Conservation (phyloP, 2,113 vertebrate genomes). For the Pipa parva region DNA sequence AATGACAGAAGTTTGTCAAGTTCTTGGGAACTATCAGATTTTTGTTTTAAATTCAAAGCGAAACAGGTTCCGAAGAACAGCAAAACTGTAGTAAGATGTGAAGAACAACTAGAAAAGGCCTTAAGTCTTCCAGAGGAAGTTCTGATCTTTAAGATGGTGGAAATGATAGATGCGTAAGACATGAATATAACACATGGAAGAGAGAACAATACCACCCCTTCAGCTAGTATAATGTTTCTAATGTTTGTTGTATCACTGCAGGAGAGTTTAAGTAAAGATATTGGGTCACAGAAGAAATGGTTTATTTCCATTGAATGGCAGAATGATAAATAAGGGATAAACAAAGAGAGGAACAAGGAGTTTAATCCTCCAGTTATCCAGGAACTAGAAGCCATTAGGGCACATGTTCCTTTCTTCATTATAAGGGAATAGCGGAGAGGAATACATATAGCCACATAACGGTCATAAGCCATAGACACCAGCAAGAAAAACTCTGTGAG, state of each 20-base stretch:
- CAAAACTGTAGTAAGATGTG: constrained; percentile 18
- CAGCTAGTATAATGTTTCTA: neutral
- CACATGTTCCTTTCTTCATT: constrained; percentile 9
- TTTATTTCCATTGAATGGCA: neutral
- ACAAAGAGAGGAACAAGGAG: neutral
- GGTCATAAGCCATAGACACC: constrained; percentile 31
- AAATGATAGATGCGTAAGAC: neutral
- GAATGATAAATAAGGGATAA: neutral
- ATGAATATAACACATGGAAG: neutral
- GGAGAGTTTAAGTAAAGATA: neutral
- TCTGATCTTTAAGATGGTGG: neutral
- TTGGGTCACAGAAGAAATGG: constrained; percentile 11
- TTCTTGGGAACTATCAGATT: neutral
- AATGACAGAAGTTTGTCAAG: constrained; percentile 14
- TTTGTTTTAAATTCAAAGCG: constrained; percentile 6
- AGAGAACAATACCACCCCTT: neutral
- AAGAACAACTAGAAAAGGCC: constrained; percentile 8
- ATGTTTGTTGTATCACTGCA: neutral
- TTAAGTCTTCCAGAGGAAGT: neutral
- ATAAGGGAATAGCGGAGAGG: constrained; percentile 15
- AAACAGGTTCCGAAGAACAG: constrained; percentile 17
- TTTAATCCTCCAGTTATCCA: constrained; percentile 4
- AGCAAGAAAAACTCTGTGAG: neutral
- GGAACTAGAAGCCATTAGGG: constrained; percentile 7
- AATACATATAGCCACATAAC: neutral